Percentiles rank a stretch among this genome's conserved stretches.
phyloP scores from a whole-genome alignment of 92 coral and sea anemone genomes.

The Epizoanthus illoricatus region DNA sequence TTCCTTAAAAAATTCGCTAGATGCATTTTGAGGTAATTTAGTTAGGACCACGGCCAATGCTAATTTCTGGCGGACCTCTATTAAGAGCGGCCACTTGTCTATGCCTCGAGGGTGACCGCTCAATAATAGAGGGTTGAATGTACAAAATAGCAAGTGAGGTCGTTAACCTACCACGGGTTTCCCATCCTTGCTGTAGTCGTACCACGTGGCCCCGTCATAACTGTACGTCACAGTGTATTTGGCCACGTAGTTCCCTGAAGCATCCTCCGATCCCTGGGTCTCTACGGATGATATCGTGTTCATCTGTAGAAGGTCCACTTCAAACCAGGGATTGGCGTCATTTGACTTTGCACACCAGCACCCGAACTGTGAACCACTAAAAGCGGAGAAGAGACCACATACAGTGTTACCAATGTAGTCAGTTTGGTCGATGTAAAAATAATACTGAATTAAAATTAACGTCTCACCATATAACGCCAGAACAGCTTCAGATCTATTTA shows the following conservation, averaged over 20 bases:
- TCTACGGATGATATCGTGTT: slow-evolving; percentile 68
- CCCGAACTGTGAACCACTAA: background rate
- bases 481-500: too few species aligned
- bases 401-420: background rate
- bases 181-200: slow-evolving; percentile 64
- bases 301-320: slow-evolving; percentile 72
- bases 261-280: slow-evolving; percentile 49
- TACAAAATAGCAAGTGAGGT: too few species aligned
- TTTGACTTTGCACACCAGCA: slow-evolving; percentile 73
- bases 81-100: too few species aligned
- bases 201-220: slow-evolving; percentile 71
- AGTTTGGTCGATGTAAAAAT: background rate
- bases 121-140: too few species aligned
- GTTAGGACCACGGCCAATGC: too few species aligned
- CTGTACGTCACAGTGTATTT: slow-evolving; percentile 65
- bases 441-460: background rate
- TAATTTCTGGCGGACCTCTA: too few species aligned
- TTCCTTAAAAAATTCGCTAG: too few species aligned
- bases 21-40: too few species aligned
- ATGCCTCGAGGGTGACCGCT: too few species aligned
- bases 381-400: background rate
- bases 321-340: slow-evolving; percentile 58
- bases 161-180: slow-evolving; percentile 51
- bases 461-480: too few species aligned
- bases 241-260: slow-evolving; percentile 23